Evolutionary conservation across 2,888 invertebrate genomes (phyloP).

Genomic region (Suillia variegata): DNA sequence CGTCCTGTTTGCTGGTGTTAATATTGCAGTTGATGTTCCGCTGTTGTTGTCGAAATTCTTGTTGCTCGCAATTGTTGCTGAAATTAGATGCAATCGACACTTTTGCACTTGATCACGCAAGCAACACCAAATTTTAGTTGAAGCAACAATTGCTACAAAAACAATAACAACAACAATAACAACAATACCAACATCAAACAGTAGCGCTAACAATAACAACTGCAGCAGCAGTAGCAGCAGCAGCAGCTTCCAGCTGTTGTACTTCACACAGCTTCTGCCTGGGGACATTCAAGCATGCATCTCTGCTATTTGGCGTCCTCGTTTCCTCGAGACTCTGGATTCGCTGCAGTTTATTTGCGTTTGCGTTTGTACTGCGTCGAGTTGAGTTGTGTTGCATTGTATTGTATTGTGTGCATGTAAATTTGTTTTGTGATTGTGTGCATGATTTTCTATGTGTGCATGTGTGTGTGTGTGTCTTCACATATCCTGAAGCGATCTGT

Average conservation of each 20-base stretch:
- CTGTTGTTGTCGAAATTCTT: slow-evolving; percentile 2
- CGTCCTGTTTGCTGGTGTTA: slow-evolving; percentile 13
- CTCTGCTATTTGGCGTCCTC: too few relatives aligned
- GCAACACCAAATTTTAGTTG: background rate
- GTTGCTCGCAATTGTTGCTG: too few relatives aligned
- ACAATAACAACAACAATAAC: background rate
- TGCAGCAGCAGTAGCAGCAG: background rate
- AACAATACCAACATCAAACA: background rate
- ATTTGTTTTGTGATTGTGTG: background rate
- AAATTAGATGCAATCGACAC: background rate
- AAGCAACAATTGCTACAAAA: slow-evolving; percentile 4
- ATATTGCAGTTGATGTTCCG: background rate
- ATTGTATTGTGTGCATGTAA: slow-evolving; percentile 5
- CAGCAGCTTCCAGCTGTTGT: background rate
- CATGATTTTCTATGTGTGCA: slow-evolving; percentile 14
- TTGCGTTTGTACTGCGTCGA: too few relatives aligned
- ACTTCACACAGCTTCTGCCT: too few relatives aligned
- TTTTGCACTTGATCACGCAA: background rate
- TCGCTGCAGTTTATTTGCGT: slow-evolving; percentile 6
- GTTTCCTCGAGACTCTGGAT: too few relatives aligned
- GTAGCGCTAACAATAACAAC: background rate
- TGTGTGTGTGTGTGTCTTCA: slow-evolving; percentile 9
- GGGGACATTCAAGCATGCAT: too few relatives aligned
- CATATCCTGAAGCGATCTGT: too few relatives aligned
- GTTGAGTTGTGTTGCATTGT: background rate